Conservation (phyloP, 2,113 vertebrate genomes). For the Apus apus region DNA sequence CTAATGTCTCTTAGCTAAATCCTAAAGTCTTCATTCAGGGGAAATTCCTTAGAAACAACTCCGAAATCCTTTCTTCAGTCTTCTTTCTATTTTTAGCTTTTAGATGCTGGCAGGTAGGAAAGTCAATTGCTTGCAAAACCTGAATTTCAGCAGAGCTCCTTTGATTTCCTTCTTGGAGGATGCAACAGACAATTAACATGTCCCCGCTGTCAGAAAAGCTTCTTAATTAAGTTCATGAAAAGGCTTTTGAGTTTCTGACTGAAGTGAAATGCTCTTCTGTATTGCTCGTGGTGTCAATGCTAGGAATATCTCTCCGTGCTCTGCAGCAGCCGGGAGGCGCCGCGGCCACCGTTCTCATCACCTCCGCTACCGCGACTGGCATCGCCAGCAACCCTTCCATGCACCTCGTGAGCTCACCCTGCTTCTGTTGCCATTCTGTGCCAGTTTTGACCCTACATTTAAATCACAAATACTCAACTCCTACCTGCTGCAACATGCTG, state of each 20-base stretch:
- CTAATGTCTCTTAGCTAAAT: background rate
- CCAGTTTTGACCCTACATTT: background rate
- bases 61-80: background rate
- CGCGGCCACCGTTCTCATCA: background rate
- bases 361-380: rapidly evolving
- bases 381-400: background rate
- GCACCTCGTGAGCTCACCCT: background rate
- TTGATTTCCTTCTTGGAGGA: slow-evolving; percentile 34
- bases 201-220: slow-evolving; percentile 42
- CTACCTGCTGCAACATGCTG: background rate
- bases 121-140: background rate
- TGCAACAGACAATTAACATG: slow-evolving; percentile 40
- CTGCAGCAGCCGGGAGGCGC: background rate
- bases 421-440: background rate
- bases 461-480: background rate
- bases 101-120: slow-evolving; percentile 37
- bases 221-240: slow-evolving; percentile 67
- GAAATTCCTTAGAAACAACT: slow-evolving; percentile 21
- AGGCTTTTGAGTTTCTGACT: slow-evolving; percentile 59
- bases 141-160: slow-evolving; percentile 33
- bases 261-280: slow-evolving; percentile 54
- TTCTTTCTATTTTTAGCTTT: slow-evolving; percentile 45
- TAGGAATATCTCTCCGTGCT: background rate
- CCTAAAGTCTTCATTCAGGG: background rate
- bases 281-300: background rate